Conservation (phyloP, 2,797 vertebrate species). For the Coccyzus lansbergi region DNA sequence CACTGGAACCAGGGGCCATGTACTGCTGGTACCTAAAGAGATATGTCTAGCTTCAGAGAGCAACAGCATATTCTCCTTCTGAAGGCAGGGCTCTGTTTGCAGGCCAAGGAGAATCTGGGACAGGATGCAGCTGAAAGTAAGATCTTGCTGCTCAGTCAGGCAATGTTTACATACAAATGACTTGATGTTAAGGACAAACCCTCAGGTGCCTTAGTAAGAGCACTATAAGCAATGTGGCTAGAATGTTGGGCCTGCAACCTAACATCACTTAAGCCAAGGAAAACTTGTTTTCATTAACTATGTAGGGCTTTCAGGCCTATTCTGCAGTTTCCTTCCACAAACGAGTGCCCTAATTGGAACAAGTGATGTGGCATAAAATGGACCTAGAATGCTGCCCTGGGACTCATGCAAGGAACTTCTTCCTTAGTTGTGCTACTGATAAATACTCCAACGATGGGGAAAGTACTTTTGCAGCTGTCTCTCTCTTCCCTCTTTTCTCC, state of each 20-base stretch:
- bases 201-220: constrained; percentile 32
- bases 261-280: neutral
- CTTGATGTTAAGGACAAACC: constrained; percentile 24
- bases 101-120: constrained; percentile 2
- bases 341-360: neutral
- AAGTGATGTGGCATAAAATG: neutral
- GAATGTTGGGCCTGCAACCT: neutral
- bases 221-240: neutral
- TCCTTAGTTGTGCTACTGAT: neutral
- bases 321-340: neutral
- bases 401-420: neutral
- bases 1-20: neutral
- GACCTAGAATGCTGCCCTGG: neutral
- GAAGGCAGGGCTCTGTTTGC: neutral
- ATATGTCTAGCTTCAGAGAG: neutral
- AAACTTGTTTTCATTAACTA: neutral
- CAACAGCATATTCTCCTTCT: accelerated
- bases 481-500: neutral
- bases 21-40: neutral
- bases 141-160: neutral
- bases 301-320: neutral
- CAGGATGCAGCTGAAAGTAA: constrained; percentile 58
- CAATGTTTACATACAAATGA: constrained; percentile 49
- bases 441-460: neutral
- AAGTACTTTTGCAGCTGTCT: neutral